Percentiles rank a stretch among this genome's conserved stretches.
Evolutionary conservation across 1,140 invertebrate genomes (phyloP).

Genomic region (Neuroterus valhalla): DNA sequence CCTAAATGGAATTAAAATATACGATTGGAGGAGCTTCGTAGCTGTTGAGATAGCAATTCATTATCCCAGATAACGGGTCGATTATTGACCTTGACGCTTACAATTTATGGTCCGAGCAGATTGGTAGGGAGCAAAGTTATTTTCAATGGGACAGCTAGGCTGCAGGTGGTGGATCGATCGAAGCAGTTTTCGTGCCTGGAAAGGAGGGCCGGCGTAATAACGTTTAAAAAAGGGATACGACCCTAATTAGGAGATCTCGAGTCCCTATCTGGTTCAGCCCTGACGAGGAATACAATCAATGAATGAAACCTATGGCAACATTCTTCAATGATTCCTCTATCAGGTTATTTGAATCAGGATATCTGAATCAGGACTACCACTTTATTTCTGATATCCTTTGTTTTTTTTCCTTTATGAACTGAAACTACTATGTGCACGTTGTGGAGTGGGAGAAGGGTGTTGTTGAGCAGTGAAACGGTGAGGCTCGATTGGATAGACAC

Average conservation of each 20-base stretch:
- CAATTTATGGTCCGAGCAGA: conserved; percentile 56
- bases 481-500: too few species aligned
- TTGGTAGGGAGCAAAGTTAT: conserved; percentile 37
- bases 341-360: conserved; percentile 9
- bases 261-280: conserved; percentile 8
- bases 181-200: conserved; percentile 51
- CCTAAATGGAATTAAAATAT: conserved; percentile 31
- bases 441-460: too few species aligned
- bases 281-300: background rate
- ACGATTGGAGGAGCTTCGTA: background rate
- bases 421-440: too few species aligned
- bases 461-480: too few species aligned
- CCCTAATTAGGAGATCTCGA: conserved; percentile 48
- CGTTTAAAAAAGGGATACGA: conserved; percentile 38
- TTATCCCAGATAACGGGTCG: conserved; percentile 46
- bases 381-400: background rate
- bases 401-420: background rate
- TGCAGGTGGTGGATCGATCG: conserved; percentile 53
- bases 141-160: conserved; percentile 43
- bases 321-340: conserved; percentile 3
- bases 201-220: conserved; percentile 40
- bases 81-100: conserved; percentile 46
- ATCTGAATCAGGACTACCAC: conserved; percentile 1
- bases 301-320: background rate
- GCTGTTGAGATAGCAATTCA: conserved; percentile 55